These are phyloP conservation scores for Myanophis thanlyinensis DNA, from an alignment of 2,113 vertebrate genomes.

Conservation along the genomic window DNA sequence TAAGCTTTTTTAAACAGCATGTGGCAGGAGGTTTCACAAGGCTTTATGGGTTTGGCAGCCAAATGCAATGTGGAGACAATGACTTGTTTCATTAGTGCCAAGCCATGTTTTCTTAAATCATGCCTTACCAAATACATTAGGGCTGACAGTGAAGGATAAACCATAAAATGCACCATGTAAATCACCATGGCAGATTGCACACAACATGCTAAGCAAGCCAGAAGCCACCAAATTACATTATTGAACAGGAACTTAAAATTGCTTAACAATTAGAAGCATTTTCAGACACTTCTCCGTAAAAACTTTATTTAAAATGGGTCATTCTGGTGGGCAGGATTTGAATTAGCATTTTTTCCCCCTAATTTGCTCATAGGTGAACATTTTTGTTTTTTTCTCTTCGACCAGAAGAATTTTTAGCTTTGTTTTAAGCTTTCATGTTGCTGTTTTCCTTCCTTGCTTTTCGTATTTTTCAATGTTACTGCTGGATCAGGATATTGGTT, in stretches of 20 bases:
- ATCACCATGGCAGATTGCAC: background rate
- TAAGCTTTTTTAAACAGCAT: background rate
- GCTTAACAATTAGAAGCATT: background rate
- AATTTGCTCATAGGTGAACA: no score
- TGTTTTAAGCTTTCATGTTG: background rate
- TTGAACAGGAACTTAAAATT: background rate
- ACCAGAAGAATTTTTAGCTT: background rate
- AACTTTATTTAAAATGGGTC: background rate
- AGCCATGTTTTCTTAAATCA: background rate
- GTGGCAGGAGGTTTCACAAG: background rate
- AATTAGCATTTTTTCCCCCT: background rate
- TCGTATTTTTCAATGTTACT: background rate
- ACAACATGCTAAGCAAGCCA: background rate
- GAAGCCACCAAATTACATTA: background rate
- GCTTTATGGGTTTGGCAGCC: background rate
- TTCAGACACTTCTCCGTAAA: background rate
- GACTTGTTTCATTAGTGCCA: background rate
- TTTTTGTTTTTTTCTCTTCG: background rate
- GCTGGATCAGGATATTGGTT: background rate
- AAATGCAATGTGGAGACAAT: background rate
- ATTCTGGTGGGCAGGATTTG: background rate
- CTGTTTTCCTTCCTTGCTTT: background rate
- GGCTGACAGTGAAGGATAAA: background rate
- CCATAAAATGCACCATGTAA: background rate
- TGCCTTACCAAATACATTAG: background rate